These are phyloP conservation scores for Caligus rogercresseyi DNA, from an alignment of 1,140 invertebrate species.

Conservation along the genomic window DNA sequence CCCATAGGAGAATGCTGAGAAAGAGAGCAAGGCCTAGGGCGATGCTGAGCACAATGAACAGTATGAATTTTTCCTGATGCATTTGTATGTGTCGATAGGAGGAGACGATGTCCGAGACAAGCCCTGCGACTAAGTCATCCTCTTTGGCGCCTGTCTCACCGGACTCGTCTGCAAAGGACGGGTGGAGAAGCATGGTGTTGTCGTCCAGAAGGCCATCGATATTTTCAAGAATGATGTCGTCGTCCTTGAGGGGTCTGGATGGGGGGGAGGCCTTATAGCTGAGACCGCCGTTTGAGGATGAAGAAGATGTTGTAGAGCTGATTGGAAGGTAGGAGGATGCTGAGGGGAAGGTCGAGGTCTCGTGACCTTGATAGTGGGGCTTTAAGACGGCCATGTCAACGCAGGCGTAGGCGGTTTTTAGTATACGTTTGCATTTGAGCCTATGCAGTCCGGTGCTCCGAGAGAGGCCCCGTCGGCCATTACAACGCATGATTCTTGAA, in stretches of 20 bases:
- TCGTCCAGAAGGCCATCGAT: neutral
- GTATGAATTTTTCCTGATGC: slow-evolving; percentile 13
- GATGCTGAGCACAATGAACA: neutral
- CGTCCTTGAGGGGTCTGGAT: neutral
- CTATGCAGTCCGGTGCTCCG: neutral
- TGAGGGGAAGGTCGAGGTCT: neutral
- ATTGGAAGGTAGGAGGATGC: neutral
- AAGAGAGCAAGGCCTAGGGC: slow-evolving; percentile 3
- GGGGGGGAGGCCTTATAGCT: neutral
- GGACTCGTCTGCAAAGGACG: neutral
- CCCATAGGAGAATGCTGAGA: slow-evolving; percentile 2
- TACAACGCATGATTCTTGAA: slow-evolving; percentile 10
- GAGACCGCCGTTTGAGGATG: neutral
- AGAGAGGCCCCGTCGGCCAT: slow-evolving; percentile 11
- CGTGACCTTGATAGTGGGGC: neutral
- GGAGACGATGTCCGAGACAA: slow-evolving; percentile 9
- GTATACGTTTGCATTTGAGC: slow-evolving; percentile 53
- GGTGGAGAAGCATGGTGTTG: neutral
- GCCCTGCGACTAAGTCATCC: neutral
- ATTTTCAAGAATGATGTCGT: neutral
- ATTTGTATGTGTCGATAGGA: slow-evolving; percentile 10
- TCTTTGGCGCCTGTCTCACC: neutral
- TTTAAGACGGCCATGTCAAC: slow-evolving; percentile 26
- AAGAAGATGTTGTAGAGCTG: neutral
- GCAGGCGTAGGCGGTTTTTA: slow-evolving; percentile 80